Evolutionary conservation across 2,888 invertebrate genomes (phyloP).

Genomic region (Oscheius sp.): DNA sequence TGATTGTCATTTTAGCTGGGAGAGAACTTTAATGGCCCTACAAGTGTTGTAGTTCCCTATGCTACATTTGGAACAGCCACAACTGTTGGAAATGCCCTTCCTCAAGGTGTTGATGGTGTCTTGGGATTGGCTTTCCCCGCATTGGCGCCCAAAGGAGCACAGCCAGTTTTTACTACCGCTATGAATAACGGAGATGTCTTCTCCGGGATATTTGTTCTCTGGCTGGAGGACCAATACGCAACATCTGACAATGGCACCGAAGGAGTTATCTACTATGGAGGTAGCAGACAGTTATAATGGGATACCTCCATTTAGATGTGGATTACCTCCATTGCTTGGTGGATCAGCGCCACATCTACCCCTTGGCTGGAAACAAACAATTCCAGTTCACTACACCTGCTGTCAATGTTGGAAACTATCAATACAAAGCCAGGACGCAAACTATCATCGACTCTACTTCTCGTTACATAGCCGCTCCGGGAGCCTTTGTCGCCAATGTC

Average conservation of each 20-base stretch:
- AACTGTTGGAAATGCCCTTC: slow-evolving; percentile 7
- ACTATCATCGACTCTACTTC: slow-evolving; percentile 30
- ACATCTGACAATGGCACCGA: slow-evolving; percentile 34
- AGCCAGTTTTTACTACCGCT: slow-evolving; percentile 16
- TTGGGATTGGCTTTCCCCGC: slow-evolving; percentile 18
- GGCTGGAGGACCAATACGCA: slow-evolving; percentile 33
- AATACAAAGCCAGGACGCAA: slow-evolving; percentile 26
- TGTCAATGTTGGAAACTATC: slow-evolving; percentile 10
- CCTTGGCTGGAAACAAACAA: slow-evolving; percentile 9
- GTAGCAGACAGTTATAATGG: neutral
- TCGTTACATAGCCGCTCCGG: slow-evolving; percentile 36
- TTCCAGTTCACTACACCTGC: slow-evolving; percentile 29
- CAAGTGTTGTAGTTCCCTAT: slow-evolving; percentile 10
- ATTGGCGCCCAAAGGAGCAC: neutral
- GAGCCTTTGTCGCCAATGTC: slow-evolving; percentile 10
- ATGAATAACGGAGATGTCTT: slow-evolving; percentile 13
- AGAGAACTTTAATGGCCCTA: neutral
- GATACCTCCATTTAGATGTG: slow-evolving; percentile 13
- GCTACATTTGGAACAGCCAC: slow-evolving; percentile 29
- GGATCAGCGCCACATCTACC: neutral
- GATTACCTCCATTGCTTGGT: slow-evolving; percentile 28
- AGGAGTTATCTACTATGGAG: slow-evolving; percentile 38
- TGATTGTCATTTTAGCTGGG: slow-evolving; percentile 26
- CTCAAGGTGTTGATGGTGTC: slow-evolving; percentile 21
- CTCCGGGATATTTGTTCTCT: slow-evolving; percentile 11